Evolutionary conservation across 2,113 vertebrate genomes (phyloP).

Genomic region (Phylloscopus trochilus): DNA sequence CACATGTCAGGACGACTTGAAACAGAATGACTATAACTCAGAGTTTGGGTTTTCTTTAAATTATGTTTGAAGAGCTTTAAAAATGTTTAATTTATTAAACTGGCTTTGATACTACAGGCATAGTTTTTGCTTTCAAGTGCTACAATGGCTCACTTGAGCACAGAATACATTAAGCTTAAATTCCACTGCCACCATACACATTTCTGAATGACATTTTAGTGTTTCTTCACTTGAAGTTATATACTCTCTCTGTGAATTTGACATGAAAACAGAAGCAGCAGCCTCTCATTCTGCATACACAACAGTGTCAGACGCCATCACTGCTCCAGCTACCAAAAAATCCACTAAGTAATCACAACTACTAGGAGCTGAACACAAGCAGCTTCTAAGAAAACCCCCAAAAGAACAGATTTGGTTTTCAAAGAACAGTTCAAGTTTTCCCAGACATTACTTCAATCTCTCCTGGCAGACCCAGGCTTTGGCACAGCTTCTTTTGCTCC

Average conservation of each 20-base stretch:
- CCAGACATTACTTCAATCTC: not conserved
- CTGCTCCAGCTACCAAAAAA: not conserved
- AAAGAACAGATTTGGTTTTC: not conserved
- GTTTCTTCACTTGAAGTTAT: conserved; percentile 2
- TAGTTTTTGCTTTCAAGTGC: conserved; percentile 33
- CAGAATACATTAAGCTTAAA: conserved; percentile 25
- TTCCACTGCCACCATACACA: not conserved
- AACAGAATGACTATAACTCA: conserved; percentile 22
- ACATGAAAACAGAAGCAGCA: not conserved
- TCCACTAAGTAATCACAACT: not conserved
- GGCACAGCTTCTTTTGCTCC: not conserved
- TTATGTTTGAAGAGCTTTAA: conserved; percentile 40
- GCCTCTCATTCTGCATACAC: not conserved
- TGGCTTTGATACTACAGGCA: conserved; percentile 29
- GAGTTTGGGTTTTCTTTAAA: conserved; percentile 24
- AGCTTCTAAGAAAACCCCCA: not conserved
- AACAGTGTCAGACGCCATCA: not conserved
- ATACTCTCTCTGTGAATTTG: not conserved
- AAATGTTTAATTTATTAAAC: conserved; percentile 56
- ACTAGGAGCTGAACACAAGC: not conserved
- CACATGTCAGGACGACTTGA: conserved; percentile 21
- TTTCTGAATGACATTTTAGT: not conserved
- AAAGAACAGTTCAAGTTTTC: not conserved
- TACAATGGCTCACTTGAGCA: not conserved
- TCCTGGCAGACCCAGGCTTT: not conserved